Evolutionary conservation across 2,113 vertebrate genomes (phyloP), one percentile per base, ranked within the genome.

Genomic region (Leucosticte australis): DNA sequence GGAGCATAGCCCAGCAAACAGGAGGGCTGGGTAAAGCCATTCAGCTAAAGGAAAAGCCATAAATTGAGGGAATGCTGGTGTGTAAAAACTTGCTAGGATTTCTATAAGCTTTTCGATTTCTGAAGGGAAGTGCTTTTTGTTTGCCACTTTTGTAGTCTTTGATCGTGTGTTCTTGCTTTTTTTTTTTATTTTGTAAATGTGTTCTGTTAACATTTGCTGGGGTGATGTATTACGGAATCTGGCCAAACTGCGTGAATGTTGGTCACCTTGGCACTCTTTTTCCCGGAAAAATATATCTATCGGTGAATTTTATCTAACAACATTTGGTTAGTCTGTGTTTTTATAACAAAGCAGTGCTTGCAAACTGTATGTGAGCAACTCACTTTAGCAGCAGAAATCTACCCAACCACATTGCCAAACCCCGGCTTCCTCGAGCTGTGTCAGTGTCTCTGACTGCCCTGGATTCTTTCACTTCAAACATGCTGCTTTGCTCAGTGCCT

Each of bases 361-460:
- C 26, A 60, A 65, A n/a, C 37, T 62, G 12, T 63, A 8, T 39
- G 6, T 3, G 6, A 83, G 20, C 60, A 83, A 17, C 63, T 75
- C 2, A 4, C 8, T 81, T 23, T 8, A 50, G 57, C 33, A 67
- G 74, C 6, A 28, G 27, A 68, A 60, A 33, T 70, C 63, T 90
- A 19, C 21, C 22, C 67, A 79, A 41, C 41, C 39, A 39, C 23
- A 7, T 13, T 63, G 63, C 46, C 37, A 73, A 79, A 63, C 46
- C 4, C 0, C 33, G 33, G 22, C 59, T 91, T 89, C 56, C 50
- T 65, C 0, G 1, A 49, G 31, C 47, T 41, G 59, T 3, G 0
- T 52, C 28, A 86, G 4, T 9, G 8, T 83, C 31, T 89, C 49
- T 76, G 69, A 19, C 69, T 85, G 76, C 27, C 76, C 89, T 89